These are phyloP conservation scores for Vultur gryphus DNA, from an alignment of 2,797 vertebrate genomes.

Conservation along the genomic window DNA sequence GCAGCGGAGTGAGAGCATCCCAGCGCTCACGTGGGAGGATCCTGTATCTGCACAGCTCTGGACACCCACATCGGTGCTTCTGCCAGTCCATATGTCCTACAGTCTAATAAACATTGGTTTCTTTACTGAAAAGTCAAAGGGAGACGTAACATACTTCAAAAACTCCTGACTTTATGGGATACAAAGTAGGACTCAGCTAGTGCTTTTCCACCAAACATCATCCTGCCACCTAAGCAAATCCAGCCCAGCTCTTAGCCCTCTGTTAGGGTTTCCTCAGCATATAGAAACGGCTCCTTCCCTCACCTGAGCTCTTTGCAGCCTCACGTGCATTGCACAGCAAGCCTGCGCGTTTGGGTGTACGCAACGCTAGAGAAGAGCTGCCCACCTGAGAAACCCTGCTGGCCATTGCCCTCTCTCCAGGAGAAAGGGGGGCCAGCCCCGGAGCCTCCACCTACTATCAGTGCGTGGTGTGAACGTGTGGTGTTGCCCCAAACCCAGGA, in stretches of 20 bases:
- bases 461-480: fast-evolving
- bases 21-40: neutral
- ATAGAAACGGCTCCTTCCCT: neutral
- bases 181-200: neutral
- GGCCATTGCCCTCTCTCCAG: neutral
- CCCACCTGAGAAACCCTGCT: neutral
- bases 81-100: neutral
- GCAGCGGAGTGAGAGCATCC: neutral
- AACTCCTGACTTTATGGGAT: neutral
- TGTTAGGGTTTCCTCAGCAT: neutral
- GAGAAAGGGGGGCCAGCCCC: neutral
- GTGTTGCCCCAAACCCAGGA: neutral
- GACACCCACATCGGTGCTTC: fast-evolving
- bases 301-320: neutral
- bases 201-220: neutral
- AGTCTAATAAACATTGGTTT: neutral
- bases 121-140: neutral
- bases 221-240: neutral
- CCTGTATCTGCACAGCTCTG: neutral
- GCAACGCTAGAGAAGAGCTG: neutral
- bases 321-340: neutral
- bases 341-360: fast-evolving
- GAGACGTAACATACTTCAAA: neutral
- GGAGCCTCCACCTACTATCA: fast-evolving
- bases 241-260: neutral